Base-by-base conservation (phyloP, 2,113 vertebrate genomes). In the Kryptolebias marmoratus region DNA sequence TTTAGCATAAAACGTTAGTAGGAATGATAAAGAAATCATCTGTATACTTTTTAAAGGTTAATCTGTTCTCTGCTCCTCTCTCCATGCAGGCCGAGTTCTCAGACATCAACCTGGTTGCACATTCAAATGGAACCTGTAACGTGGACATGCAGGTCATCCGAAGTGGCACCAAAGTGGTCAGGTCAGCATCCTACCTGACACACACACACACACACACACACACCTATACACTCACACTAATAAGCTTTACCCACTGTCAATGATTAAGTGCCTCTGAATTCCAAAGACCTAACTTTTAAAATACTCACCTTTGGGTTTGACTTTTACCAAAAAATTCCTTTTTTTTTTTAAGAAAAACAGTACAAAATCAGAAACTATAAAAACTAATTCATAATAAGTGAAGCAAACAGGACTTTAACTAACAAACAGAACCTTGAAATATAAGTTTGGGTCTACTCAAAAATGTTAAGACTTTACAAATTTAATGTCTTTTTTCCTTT, bases 91-190 rank as follows among this genome's bases (percentile, higher is more conserved):
- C 96, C 1, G 96, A 98, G 79, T 99, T 99, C 93, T 97, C 97
- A 32, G 97, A 99, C 87, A 91, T 99, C 84, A 99, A 97, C 89
- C 95, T 99, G 52, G 88, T 98, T 83, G 94, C 97, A 58, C 95
- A 98, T 14, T 96, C 97, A 32, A 96, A 96, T 53, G 96, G 97
- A 49, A 95, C 94, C 81, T 98, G 97, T 2, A 96, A 93, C 0
- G 95, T 99, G 71, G 97, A 99, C 78, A 93, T 99, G 92, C 97
- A 98, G 84, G 90, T 96, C 11, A 90, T 98, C 64, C 93, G 96
- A 70, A 95, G 96, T 48, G 95, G 96, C 70, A 95, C 93, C 2
- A 98, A 95, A 89, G 95, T 97, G 53, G 94, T 97, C 90, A 96
- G 96, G 98, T 98, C 83, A 93, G 94, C 22, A 50, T 2, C 27